Evolutionary conservation across 2,797 vertebrate species (phyloP), one percentile per base, ranked within the genome.

Genomic region (Gadopsis marmoratus): DNA sequence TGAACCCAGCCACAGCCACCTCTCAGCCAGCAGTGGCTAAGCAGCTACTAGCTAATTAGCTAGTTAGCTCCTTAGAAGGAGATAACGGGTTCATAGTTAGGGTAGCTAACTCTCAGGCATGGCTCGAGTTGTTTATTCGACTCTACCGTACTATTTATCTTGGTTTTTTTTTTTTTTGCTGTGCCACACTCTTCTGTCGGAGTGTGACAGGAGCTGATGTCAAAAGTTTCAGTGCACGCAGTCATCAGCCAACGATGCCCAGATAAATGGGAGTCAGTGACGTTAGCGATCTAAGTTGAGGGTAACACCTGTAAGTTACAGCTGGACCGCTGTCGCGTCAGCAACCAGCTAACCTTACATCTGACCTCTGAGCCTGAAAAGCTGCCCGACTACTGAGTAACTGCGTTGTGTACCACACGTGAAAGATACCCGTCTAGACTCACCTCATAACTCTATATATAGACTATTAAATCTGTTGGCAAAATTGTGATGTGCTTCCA

Each of bases 141-240:
- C n/a, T 76, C 7, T 17, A 0, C 21, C 2, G 7, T 19, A 6
- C 10, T 58, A 4, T 47, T 72, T n/a, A 3, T 51, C 1, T 14
- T 37, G 2, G 8, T 37, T 1, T 37, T 37, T 1, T 37, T 62
- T 7, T 2, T 12, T 5, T 53, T 66, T 47, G 10, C 3, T n/a
- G 12, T 0, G 13, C 9, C 11, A 21, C 14, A 0, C 5, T 33
- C 0, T 37, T 2, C 4, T 7, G 1, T 29, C 12, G 14, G 4
- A 39, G 33, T 47, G 29, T 67, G 71, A 53, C 71, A 64, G 11
- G 47, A 62, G 78, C 26, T 31, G 16, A 63, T 72, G 72, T 41
- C 35, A 74, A 79, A 91, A 88, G 82, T 88, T 88, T 79, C 2
- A 64, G 0, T 70, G 51, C 64, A 54, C 77, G 69, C 43, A 29